These are phyloP conservation scores for Lasioglossum lativentre DNA, from an alignment of 2,888 invertebrate genomes.

Conservation along the genomic window DNA sequence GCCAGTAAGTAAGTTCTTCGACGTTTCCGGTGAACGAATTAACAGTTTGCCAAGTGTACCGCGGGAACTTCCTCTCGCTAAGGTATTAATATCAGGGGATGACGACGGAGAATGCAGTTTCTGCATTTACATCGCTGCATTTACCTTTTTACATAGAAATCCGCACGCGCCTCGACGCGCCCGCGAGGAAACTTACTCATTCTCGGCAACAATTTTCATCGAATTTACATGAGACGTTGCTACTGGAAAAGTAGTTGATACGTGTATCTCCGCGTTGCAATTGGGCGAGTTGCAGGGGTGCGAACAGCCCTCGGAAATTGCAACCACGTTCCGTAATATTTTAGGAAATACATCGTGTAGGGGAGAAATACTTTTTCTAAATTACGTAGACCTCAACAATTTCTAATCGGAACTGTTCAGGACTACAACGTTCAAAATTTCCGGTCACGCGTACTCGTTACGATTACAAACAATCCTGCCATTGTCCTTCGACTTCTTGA, in stretches of 20 bases:
- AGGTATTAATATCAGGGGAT: constrained; percentile 1
- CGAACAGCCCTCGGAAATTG: not conserved
- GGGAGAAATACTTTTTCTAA: not conserved
- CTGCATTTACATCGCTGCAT: not conserved
- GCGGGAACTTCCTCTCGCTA: not conserved
- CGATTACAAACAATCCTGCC: too few species aligned
- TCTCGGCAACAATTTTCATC: not conserved
- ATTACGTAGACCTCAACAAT: not conserved
- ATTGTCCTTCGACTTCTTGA: too few species aligned
- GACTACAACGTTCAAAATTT: too few species aligned
- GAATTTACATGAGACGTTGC: not conserved
- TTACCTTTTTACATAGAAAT: not conserved
- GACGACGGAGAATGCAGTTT: not conserved
- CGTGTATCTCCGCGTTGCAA: not conserved
- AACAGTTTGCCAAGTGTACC: constrained; percentile 10
- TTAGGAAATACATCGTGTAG: not conserved
- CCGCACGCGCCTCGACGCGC: not conserved
- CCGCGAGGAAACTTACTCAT: not conserved
- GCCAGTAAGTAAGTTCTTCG: constrained; percentile 26
- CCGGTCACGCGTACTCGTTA: too few species aligned
- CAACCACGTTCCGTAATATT: not conserved
- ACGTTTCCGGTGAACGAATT: constrained; percentile 12
- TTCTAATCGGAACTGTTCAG: too few species aligned
- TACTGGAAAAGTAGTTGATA: not conserved
- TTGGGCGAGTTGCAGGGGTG: not conserved